Percentiles rank a stretch among this genome's conserved stretches.
phyloP scores from a whole-genome alignment of 2,888 invertebrate species.

The Baccha elongata region DNA sequence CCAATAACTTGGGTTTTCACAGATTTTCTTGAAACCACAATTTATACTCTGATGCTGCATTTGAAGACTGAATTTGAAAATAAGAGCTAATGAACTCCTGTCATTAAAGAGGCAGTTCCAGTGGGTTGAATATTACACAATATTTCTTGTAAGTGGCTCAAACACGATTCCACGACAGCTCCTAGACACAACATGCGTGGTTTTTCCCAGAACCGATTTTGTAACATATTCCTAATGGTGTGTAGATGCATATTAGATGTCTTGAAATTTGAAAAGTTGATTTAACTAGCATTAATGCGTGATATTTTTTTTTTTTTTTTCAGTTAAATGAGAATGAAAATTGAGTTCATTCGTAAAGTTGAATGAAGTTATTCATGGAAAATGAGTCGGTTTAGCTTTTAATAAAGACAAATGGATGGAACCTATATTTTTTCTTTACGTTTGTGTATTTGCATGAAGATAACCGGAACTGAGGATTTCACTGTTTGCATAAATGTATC shows the following conservation, averaged over 20 bases:
- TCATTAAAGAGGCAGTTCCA: background rate
- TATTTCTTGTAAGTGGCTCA: background rate
- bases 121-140: slow-evolving; percentile 32
- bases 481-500: too few species aligned
- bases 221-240: slow-evolving; percentile 41
- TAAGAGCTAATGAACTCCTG: slow-evolving; percentile 32
- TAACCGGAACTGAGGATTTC: slow-evolving; percentile 11
- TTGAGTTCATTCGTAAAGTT: slow-evolving; percentile 10
- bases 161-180: slow-evolving; percentile 26
- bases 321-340: slow-evolving; percentile 14
- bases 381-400: background rate
- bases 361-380: slow-evolving; percentile 12
- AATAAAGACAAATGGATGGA: background rate
- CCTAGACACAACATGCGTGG: slow-evolving; percentile 36
- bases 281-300: slow-evolving; percentile 26
- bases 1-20: slow-evolving; percentile 56
- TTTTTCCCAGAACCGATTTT: slow-evolving; percentile 55
- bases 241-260: slow-evolving; percentile 35
- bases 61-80: background rate
- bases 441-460: background rate
- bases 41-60: background rate
- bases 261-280: slow-evolving; percentile 35
- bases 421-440: background rate
- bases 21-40: slow-evolving; percentile 55
- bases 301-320: slow-evolving; percentile 3